A percentile compares a stretch with the other conserved stretches of the same genome.
Evolutionary conservation across 2,888 invertebrate genomes (phyloP).

Genomic region (Trichogramma evanescens): DNA sequence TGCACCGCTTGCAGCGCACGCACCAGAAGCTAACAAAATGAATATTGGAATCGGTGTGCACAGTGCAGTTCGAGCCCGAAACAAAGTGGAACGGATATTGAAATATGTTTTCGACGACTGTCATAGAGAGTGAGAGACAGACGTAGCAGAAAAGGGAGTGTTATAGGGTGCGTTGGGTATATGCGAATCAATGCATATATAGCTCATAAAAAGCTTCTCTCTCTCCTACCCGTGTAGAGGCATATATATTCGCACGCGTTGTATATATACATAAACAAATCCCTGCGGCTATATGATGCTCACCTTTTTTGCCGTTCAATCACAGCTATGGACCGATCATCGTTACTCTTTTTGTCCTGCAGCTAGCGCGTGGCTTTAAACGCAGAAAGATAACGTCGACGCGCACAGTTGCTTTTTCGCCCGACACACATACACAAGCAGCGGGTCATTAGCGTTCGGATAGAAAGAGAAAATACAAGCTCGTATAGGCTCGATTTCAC

Average conservation of each 20-base stretch:
- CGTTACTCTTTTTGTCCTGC: background rate
- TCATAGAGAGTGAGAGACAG: slow-evolving; percentile 10
- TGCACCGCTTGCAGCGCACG: slow-evolving; percentile 19
- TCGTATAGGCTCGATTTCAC: background rate
- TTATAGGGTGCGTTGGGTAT: no score
- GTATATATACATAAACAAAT: slow-evolving; percentile 8
- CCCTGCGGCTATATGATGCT: background rate
- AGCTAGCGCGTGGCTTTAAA: background rate
- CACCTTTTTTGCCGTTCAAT: background rate
- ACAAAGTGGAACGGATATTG: slow-evolving; percentile 37
- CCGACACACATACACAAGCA: background rate
- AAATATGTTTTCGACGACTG: slow-evolving; percentile 34
- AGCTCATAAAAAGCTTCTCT: no score
- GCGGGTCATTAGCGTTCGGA: background rate
- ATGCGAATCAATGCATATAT: no score
- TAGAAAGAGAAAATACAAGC: background rate
- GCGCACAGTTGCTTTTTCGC: background rate
- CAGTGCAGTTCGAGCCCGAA: slow-evolving; percentile 21
- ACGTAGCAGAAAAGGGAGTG: no score
- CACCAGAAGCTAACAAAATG: slow-evolving; percentile 27
- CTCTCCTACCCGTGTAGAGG: no score
- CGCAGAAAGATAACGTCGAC: no score
- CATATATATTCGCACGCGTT: no score
- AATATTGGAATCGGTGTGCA: slow-evolving; percentile 31
- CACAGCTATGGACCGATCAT: no score